phyloP scores from a whole-genome alignment of 2,113 vertebrate species.

The Furnarius figulus region DNA sequence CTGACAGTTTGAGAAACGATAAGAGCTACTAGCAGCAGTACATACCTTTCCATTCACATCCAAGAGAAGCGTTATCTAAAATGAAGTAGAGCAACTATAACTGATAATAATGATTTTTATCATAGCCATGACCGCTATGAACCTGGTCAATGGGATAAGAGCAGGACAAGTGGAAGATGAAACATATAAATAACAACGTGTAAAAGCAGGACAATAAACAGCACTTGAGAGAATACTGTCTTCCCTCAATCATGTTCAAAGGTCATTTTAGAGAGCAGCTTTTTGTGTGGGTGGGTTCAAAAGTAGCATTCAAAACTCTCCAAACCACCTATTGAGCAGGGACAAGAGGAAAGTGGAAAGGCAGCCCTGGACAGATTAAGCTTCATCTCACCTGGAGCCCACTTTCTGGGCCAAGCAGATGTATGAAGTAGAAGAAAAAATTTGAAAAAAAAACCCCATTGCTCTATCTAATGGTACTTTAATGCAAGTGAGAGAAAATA shows the following conservation, averaged over 20 bases:
- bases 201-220: conserved; percentile 6
- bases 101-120: conserved; percentile 13
- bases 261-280: background rate
- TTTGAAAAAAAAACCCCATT: background rate
- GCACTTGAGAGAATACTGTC: background rate
- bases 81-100: background rate
- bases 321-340: background rate
- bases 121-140: background rate
- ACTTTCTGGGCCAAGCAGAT: background rate
- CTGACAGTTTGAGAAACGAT: conserved; percentile 30
- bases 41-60: background rate
- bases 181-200: conserved; percentile 28
- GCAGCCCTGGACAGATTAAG: background rate
- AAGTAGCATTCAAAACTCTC: background rate
- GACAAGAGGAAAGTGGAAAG: background rate
- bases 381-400: background rate
- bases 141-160: conserved; percentile 29
- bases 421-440: background rate
- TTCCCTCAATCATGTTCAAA: background rate
- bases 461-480: background rate
- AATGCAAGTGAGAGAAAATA: background rate
- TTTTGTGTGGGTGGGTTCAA: background rate
- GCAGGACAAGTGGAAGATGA: conserved; percentile 37
- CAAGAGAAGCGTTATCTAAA: background rate
- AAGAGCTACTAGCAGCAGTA: background rate